Base-by-base conservation (phyloP, 2,888 invertebrate genomes). In the Oligia strigilis region DNA sequence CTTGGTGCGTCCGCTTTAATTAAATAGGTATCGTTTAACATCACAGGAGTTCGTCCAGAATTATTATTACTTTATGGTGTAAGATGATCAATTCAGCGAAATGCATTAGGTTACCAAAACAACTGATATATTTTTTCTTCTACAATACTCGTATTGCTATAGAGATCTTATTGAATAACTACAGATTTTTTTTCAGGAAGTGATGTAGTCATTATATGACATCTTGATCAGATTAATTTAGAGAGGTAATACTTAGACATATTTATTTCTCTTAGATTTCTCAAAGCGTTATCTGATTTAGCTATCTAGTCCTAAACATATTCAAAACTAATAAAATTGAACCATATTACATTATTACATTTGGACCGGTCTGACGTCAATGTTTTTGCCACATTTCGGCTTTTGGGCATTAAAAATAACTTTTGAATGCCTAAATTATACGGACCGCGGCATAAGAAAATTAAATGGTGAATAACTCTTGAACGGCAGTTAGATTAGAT, bases 311-410 rank as follows among this genome's bases (percentile, higher is more conserved):
- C 14, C 46, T 46, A 55, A 60, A 81, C 3, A 62, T 66, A 80
- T 71, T 66, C 52, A 46, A 71, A 81, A 62, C 65, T 23, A 80
- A 80, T 71, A 80, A 80, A 66, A 62, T 82, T 81, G 14, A 82
- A 65, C 82, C 75, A 86, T 82, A 55, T 70, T n/a, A n/a, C n/a
- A n/a, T n/a, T 86, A 60, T 70, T 82, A 60, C 6, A 70, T 86
- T 86, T 62, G 17, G 17, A 36, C 52, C 5, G 36, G 52, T 73
- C 29, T 82, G 86, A 73, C 69, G 82, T 74, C n/a, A 60, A 60
- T 65, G 29, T 70, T 13, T 82, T 52, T n/a, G 40, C n/a, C 17
- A 55, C 13, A 49, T 84, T 43, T 70, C 14, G 9, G 9, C 2
- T 49, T 67, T 55, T 69, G 36, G 17, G 13, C 8, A 49, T 23